These are phyloP conservation scores for Mastomys natalensis DNA, from an alignment of 2,113 vertebrate species.

Conservation along the genomic window DNA sequence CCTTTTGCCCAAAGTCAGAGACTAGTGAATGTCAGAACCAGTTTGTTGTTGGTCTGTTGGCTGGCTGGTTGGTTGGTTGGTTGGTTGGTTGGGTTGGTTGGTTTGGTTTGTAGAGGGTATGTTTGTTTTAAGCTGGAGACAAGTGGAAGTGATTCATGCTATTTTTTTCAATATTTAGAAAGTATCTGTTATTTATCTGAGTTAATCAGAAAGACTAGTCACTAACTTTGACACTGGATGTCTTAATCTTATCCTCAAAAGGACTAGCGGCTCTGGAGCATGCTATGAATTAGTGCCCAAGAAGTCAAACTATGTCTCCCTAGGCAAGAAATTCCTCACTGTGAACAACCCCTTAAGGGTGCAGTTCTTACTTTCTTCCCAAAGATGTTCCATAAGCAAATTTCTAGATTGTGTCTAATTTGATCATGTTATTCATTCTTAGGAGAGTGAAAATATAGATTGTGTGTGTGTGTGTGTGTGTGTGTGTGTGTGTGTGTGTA, in stretches of 20 bases:
- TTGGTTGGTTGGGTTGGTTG: too few species aligned
- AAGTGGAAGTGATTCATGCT: background rate
- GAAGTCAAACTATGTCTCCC: background rate
- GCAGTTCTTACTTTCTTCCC: background rate
- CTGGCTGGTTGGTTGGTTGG: background rate
- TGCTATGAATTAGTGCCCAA: background rate
- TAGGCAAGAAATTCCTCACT: background rate
- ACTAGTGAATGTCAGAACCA: background rate
- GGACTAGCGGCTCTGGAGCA: background rate
- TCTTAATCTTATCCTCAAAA: background rate
- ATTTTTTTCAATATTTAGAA: constrained; percentile 10
- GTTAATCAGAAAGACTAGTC: background rate
- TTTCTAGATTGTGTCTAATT: constrained; percentile 13
- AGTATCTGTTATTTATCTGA: background rate
- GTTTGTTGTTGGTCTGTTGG: background rate
- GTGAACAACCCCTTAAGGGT: background rate
- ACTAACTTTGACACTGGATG: background rate
- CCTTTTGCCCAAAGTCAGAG: background rate
- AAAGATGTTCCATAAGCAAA: background rate
- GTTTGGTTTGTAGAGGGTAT: background rate
- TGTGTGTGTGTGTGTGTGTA: too few species aligned
- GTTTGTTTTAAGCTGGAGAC: background rate
- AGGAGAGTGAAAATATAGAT: background rate
- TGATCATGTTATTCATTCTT: background rate
- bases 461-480: too few species aligned